These are phyloP conservation scores for Subanguina moxae DNA, from an alignment of 1,140 invertebrate species.

Conservation along the genomic window DNA sequence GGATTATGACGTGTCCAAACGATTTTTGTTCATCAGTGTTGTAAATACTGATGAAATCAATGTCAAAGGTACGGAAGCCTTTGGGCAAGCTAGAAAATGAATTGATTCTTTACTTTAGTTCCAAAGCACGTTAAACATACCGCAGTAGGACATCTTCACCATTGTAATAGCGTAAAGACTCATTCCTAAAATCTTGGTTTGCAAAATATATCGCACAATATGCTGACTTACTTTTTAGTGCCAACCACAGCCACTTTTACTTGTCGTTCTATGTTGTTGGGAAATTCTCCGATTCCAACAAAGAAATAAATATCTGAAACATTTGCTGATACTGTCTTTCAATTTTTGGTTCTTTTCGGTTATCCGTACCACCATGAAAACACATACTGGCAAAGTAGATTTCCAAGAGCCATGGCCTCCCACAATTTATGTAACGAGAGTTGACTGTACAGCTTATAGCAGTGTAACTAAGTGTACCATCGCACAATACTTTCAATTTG, in stretches of 20 bases:
- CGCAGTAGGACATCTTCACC: constrained; percentile 49
- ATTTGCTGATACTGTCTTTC: too few relatives aligned
- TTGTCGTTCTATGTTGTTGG: constrained; percentile 50
- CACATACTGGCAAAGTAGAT: too few relatives aligned
- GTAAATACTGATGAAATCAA: constrained; percentile 51
- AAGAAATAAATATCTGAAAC: constrained; percentile 54
- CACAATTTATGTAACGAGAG: too few relatives aligned
- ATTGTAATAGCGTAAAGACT: constrained; percentile 41
- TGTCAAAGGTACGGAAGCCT: constrained; percentile 51
- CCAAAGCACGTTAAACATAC: too few relatives aligned
- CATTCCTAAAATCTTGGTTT: constrained; percentile 30
- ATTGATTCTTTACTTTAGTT: too few relatives aligned
- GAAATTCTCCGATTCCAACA: constrained; percentile 50
- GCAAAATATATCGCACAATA: background rate
- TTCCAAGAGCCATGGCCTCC: too few relatives aligned
- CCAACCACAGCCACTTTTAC: constrained; percentile 47
- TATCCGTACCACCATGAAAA: too few relatives aligned
- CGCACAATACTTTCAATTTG: too few relatives aligned
- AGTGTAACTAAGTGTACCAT: too few relatives aligned
- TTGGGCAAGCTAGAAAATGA: constrained; percentile 20
- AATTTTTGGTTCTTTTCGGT: too few relatives aligned
- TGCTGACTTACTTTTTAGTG: constrained; percentile 19
- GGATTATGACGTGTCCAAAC: constrained; percentile 48
- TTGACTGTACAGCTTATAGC: too few relatives aligned
- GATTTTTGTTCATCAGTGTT: constrained; percentile 52